These are phyloP conservation scores for Chrysolina americana DNA, from an alignment of 2,888 invertebrate genomes.

Conservation along the genomic window DNA sequence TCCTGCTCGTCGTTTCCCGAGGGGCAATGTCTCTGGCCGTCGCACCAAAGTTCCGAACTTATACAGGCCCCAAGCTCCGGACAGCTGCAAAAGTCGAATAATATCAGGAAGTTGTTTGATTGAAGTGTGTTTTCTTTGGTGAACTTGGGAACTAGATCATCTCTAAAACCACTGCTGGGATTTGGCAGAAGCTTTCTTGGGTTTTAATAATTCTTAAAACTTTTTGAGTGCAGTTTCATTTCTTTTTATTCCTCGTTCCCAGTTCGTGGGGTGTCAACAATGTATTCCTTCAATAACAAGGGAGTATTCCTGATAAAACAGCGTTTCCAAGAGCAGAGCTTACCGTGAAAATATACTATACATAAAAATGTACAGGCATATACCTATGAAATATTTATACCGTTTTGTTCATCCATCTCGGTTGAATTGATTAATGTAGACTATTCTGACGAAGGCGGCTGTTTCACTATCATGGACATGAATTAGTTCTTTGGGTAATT, in stretches of 20 bases:
- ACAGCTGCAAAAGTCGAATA: slow-evolving; percentile 73
- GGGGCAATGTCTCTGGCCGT: slow-evolving; percentile 84
- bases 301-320: too few relatives aligned
- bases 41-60: slow-evolving; percentile 84
- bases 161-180: slow-evolving; percentile 1
- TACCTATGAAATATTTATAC: too few relatives aligned
- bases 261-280: not conserved
- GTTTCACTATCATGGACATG: too few relatives aligned
- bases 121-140: slow-evolving; percentile 9
- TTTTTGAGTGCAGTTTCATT: not conserved
- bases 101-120: slow-evolving; percentile 18
- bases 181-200: not conserved
- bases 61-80: slow-evolving; percentile 88
- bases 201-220: slow-evolving; percentile 10
- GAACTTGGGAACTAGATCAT: slow-evolving; percentile 7
- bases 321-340: too few relatives aligned
- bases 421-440: too few relatives aligned
- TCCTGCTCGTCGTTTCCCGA: slow-evolving; percentile 87
- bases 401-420: too few relatives aligned
- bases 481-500: too few relatives aligned
- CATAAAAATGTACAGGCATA: too few relatives aligned
- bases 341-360: too few relatives aligned
- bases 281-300: too few relatives aligned
- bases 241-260: not conserved
- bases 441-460: too few relatives aligned